Conservation (phyloP, 2,888 invertebrate genomes). For the Leptopilina syphax region DNA sequence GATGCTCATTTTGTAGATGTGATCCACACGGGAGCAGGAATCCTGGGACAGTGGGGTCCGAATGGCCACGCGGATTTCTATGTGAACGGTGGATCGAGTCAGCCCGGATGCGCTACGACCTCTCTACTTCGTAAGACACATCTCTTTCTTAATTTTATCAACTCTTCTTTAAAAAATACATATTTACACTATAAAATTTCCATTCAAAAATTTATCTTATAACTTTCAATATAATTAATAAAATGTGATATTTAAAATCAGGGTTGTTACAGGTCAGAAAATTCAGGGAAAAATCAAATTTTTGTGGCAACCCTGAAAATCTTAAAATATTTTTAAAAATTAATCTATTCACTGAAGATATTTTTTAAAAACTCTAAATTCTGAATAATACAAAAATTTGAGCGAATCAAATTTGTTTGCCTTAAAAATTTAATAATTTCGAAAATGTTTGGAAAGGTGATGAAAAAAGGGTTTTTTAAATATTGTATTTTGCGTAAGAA, state of each 20-base stretch:
- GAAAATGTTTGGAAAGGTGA: not conserved
- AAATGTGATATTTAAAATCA: too few relatives aligned
- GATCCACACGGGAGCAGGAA: conserved; percentile 91
- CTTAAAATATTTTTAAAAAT: too few relatives aligned
- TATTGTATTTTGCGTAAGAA: conserved; percentile 78
- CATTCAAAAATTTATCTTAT: too few relatives aligned
- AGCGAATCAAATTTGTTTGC: too few relatives aligned
- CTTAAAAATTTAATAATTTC: not conserved
- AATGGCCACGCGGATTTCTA: conserved; percentile 94
- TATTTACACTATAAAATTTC: too few relatives aligned
- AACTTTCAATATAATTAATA: too few relatives aligned
- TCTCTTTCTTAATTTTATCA: conserved; percentile 9
- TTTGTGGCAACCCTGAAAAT: too few relatives aligned
- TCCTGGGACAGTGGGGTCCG: conserved; percentile 93
- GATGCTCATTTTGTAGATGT: conserved; percentile 92
- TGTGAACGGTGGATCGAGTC: conserved; percentile 92
- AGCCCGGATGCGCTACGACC: conserved; percentile 90
- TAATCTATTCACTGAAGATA: too few relatives aligned
- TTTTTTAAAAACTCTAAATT: too few relatives aligned
- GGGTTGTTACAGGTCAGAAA: too few relatives aligned
- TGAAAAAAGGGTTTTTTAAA: conserved; percentile 13
- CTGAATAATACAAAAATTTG: too few relatives aligned
- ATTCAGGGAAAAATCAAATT: too few relatives aligned
- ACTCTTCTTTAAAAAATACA: not conserved
- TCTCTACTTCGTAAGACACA: conserved; percentile 86